Base-by-base conservation (phyloP, 2,888 invertebrate species). In the Rhynchonema sp. region DNA sequence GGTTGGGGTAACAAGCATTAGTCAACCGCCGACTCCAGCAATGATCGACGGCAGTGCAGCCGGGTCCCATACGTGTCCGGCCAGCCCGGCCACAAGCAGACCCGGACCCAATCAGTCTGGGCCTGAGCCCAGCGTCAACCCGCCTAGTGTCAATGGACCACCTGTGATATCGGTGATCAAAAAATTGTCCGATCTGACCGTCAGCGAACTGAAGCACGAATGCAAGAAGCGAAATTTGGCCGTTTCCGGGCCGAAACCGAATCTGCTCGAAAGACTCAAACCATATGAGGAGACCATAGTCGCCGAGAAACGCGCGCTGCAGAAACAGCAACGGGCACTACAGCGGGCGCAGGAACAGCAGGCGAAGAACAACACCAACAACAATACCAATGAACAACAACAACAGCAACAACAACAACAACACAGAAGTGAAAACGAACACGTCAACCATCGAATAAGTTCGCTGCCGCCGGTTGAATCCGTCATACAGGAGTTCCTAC, bases 211-310 rank as follows among this genome's bases (percentile, higher is more conserved):
- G 38, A 56, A 56, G 66, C 90, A 86, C 61, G 92, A 94, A 74
- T 81, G 92, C 68, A 94, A 92, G 75, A 84, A 87, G 61, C 82
- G 94, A 57, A 91, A 86, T 74, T 78, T 96, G 62, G 88, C 92
- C 3, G 94, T 96, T 0, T 92, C 92, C 59, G 67, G 68, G 27
- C 85, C 92, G 0, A 96, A 96, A 73, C 89, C 91, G 13, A 89
- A 91, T 72, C 77, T 96, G 53, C 86, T 96, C 61, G 91, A 94
- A 73, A 81, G 94, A 53, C 77, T 94, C 60, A 85, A 86, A 65
- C 86, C 77, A 3, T 77, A 72, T 67, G 71, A 75, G 29, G 76
- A 76, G 58, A 66, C 65, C 22, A 72, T 73, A 22, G 49, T 70
- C 23, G 61, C 60, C n/a, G 46, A 54, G 28, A 52, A 25, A n/a